Conservation (phyloP, 2,888 invertebrate species). For the Chrysodeixis includens region DNA sequence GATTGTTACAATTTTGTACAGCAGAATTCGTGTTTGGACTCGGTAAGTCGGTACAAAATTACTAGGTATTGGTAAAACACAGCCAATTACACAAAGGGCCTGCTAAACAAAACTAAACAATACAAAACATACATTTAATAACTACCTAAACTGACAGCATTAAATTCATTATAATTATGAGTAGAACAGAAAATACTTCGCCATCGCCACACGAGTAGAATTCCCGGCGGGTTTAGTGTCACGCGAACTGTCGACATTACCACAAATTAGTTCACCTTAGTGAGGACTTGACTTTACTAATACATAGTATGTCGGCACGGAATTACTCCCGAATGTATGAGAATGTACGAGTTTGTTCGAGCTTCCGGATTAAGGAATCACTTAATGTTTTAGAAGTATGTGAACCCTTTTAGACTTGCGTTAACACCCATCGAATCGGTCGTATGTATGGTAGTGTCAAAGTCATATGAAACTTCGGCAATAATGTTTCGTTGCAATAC, state of each 20-base stretch:
- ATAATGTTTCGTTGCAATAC: no score
- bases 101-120: no score
- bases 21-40: no score
- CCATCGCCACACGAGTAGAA: constrained; percentile 30
- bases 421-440: no score
- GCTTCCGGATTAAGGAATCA: neutral
- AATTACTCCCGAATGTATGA: neutral
- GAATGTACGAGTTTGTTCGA: no score
- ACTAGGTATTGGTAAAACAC: no score
- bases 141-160: neutral
- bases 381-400: neutral
- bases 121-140: neutral
- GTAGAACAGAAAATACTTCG: constrained; percentile 17
- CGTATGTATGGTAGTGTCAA: no score
- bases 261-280: constrained; percentile 36
- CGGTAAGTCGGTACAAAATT: no score
- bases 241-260: constrained; percentile 39
- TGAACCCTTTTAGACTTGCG: no score
- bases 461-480: no score
- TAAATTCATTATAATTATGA: neutral
- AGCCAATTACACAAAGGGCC: no score
- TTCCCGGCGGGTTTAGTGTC: constrained; percentile 35
- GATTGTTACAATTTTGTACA: no score
- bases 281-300: neutral
- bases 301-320: neutral